These are phyloP conservation scores for Microctenopoma stevenorrisi DNA, from an alignment of 2,797 vertebrate species.

Conservation along the genomic window DNA sequence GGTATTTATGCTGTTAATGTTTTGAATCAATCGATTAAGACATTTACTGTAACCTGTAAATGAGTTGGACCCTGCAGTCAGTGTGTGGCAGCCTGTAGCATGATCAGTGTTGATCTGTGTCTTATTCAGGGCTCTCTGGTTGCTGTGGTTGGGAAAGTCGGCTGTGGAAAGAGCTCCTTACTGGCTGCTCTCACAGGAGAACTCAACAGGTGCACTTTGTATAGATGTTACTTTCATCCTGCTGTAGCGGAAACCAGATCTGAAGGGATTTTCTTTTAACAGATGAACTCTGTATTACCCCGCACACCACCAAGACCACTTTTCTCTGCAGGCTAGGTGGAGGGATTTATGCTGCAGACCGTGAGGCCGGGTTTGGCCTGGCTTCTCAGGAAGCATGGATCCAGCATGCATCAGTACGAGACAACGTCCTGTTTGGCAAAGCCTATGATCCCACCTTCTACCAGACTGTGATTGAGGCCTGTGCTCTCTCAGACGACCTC, in stretches of 20 bases:
- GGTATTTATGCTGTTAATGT: neutral
- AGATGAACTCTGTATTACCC: too few species aligned
- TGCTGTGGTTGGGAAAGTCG: slow-evolving; percentile 94
- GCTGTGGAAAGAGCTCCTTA: slow-evolving; percentile 95
- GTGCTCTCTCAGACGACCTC: slow-evolving; percentile 91
- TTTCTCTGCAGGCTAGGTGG: slow-evolving; percentile 74
- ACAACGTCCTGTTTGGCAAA: slow-evolving; percentile 95
- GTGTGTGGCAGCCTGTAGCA: neutral
- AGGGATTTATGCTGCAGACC: slow-evolving; percentile 81
- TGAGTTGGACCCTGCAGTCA: too few species aligned
- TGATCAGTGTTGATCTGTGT: neutral
- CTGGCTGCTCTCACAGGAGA: slow-evolving; percentile 93
- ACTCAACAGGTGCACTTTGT: slow-evolving; percentile 87
- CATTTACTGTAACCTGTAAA: too few species aligned
- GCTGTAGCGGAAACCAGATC: too few species aligned
- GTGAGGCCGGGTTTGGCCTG: slow-evolving; percentile 90
- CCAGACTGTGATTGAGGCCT: slow-evolving; percentile 90
- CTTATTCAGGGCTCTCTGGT: slow-evolving; percentile 88
- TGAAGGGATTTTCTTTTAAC: too few species aligned
- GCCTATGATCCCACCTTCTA: slow-evolving; percentile 86
- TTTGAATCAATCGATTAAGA: too few species aligned
- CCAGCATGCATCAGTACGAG: slow-evolving; percentile 91
- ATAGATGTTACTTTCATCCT: too few species aligned
- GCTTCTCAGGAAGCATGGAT: slow-evolving; percentile 96
- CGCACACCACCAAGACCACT: too few species aligned